Evolutionary conservation across 2,888 invertebrate genomes (phyloP), one percentile per base, ranked within the genome.

Genomic region (Branchipolynoe longqiensis): DNA sequence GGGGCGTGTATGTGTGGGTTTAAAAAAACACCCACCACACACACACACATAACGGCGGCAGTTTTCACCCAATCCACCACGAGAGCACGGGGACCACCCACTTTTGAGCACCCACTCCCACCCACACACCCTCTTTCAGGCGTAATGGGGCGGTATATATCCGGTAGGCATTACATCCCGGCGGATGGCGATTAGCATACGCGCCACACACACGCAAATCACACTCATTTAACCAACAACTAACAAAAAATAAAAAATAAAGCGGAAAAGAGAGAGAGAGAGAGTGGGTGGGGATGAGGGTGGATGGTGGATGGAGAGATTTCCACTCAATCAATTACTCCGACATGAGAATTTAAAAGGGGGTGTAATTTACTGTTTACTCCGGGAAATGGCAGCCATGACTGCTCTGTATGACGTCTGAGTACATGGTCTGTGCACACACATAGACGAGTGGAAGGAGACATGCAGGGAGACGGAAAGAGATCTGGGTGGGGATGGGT

Each of bases 291-390:
- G n/a, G n/a, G n/a, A n/a, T n/a, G n/a, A n/a, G n/a, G n/a, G n/a
- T n/a, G n/a, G n/a, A n/a, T n/a, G n/a, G n/a, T n/a, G n/a, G n/a
- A n/a, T n/a, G n/a, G n/a, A n/a, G n/a, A 22, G 69, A 33, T 22
- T 38, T 33, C 78, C 78, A 12, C 78, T 78, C 78, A 78, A 78
- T 78, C 78, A 78, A 78, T 78, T 78, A 48, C 25, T 2, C 78
- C 41, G 48, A 78, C 78, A 78, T 12, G 78, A 40, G 33, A 78
- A 48, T 78, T 78, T 31, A 78, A 78, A 78, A 78, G 41, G 28
- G 48, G 48, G 28, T 48, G 48, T 41, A 48, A 41, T 78, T 33
- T 48, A 78, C 73, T 38, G 18, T 12, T 18, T 48, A 18, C 48
- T 12, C n/a, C 18, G 48, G 48, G 48, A 48, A 62, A 14, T 62